These are phyloP conservation scores for Ursus arctos DNA, from an alignment of 2,113 vertebrate species.

Conservation along the genomic window DNA sequence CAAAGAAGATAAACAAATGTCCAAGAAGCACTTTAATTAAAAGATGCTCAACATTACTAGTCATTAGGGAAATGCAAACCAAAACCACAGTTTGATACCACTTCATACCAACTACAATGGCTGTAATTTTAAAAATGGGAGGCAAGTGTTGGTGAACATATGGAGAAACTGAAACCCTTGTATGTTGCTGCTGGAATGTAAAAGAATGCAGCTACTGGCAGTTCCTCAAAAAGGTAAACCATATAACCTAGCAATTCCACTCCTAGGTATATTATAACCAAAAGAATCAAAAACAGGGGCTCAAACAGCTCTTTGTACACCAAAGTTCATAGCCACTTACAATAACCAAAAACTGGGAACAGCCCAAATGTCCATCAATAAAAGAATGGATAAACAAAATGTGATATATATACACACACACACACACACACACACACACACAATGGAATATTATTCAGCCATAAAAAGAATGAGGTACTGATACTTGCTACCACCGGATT, in stretches of 20 bases:
- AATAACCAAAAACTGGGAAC: background rate
- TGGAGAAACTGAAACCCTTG: background rate
- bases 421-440: no score
- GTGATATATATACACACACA: no score
- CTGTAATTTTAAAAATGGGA: slow-evolving; percentile 38
- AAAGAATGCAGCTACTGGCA: background rate
- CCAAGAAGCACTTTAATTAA: slow-evolving; percentile 13
- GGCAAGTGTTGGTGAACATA: background rate
- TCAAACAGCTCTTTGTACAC: background rate
- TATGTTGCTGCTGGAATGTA: background rate
- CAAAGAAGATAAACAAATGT: slow-evolving; percentile 1
- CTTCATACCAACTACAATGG: background rate
- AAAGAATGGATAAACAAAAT: background rate
- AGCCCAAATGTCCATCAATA: background rate
- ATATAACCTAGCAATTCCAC: background rate
- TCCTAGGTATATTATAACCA: background rate
- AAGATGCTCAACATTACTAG: slow-evolving; percentile 11
- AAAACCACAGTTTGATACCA: background rate
- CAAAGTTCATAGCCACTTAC: slow-evolving; percentile 18
- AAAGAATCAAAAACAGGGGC: background rate
- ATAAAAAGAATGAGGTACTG: background rate
- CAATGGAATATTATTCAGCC: background rate
- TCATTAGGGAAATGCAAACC: slow-evolving; percentile 27
- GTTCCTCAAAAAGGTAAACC: slow-evolving; percentile 35
- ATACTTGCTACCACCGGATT: background rate